A percentile compares a stretch with the other conserved stretches of the same genome.
Evolutionary conservation across 2,113 vertebrate genomes (phyloP).

Genomic region (Perognathus longimembris): DNA sequence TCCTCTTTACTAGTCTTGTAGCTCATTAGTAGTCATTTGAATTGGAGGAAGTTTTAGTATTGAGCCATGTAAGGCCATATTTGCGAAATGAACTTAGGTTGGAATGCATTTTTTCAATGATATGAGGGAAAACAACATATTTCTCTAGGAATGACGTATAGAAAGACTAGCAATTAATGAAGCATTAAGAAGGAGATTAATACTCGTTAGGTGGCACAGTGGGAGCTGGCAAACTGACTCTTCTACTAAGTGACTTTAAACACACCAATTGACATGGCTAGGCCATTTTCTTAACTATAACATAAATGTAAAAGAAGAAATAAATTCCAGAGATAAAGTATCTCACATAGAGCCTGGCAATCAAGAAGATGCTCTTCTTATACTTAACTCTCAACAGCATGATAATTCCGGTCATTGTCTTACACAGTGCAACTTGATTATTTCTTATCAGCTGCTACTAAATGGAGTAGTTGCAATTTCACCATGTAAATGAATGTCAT

Average conservation of each 20-base stretch:
- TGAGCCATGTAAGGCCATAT: not conserved
- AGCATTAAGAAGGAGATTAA: conserved; percentile 6
- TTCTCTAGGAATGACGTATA: conserved; percentile 22
- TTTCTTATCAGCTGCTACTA: not conserved
- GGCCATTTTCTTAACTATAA: conserved; percentile 27
- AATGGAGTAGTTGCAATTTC: not conserved
- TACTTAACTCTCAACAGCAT: not conserved
- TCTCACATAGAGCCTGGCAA: not conserved
- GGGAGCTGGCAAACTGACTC: not conserved
- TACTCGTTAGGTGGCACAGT: conserved; percentile 15
- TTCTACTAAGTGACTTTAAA: not conserved
- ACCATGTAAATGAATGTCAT: conserved; percentile 40
- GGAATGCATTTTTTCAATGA: not conserved
- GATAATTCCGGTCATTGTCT: not conserved
- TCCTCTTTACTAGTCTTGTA: conserved; percentile 34
- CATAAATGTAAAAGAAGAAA: not conserved
- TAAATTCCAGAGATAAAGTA: not conserved
- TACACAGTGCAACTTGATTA: conserved; percentile 14
- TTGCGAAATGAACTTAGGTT: conserved; percentile 30
- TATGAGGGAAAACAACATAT: not conserved
- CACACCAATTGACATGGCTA: conserved; percentile 15
- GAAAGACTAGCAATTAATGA: not conserved
- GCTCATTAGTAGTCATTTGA: not conserved
- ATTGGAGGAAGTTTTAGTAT: conserved; percentile 31
- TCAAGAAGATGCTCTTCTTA: conserved; percentile 1